These are phyloP conservation scores for Cyaniris semiargus DNA, from an alignment of 2,888 invertebrate genomes.

Conservation along the genomic window DNA sequence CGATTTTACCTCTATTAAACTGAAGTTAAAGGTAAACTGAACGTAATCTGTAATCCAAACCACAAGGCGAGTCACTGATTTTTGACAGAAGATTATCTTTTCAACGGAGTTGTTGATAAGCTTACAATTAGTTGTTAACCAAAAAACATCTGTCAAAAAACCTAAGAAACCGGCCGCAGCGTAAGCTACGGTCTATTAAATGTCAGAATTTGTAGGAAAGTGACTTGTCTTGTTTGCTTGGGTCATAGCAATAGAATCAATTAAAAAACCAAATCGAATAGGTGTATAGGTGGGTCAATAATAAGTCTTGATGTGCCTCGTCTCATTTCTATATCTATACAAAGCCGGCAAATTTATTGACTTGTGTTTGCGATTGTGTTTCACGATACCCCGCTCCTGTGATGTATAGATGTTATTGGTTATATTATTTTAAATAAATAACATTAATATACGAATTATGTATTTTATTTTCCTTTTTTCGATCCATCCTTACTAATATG, in stretches of 20 bases:
- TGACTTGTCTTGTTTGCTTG: no score
- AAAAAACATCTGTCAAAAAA: no score
- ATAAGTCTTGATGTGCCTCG: not conserved
- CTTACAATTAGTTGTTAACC: no score
- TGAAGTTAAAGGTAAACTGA: not conserved
- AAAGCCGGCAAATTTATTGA: slow-evolving; percentile 40
- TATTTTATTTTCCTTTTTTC: slow-evolving; percentile 35
- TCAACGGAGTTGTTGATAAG: no score
- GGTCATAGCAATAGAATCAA: no score
- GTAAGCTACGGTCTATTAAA: no score
- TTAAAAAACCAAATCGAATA: no score
- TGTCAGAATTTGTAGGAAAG: no score
- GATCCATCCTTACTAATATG: no score
- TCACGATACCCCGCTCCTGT: slow-evolving; percentile 79
- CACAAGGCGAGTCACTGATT: not conserved
- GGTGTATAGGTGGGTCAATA: no score
- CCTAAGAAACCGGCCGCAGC: no score
- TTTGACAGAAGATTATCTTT: no score
- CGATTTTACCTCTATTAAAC: not conserved
- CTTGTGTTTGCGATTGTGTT: slow-evolving; percentile 68
- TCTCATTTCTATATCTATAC: not conserved
- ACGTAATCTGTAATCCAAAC: not conserved
- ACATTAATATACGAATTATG: slow-evolving; percentile 71
- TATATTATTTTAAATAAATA: slow-evolving; percentile 80
- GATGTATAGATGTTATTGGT: slow-evolving; percentile 81